Evolutionary conservation across 1,140 invertebrate genomes (phyloP).

Genomic region (Pygmarrhopalites habei): DNA sequence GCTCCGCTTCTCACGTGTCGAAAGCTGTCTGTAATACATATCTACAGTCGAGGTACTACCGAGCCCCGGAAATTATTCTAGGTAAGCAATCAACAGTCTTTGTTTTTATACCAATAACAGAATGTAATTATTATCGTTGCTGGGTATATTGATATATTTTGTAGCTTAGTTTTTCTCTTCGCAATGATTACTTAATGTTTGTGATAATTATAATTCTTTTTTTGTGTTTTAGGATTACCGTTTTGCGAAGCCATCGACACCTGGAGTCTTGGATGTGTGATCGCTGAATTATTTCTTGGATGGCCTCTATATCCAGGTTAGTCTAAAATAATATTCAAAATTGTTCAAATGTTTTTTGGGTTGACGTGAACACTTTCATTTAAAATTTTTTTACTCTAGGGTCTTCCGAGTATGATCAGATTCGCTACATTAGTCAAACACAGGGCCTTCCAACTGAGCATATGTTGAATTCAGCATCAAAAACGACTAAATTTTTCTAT

Average conservation of each 20-base stretch:
- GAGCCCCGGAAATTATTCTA: constrained; percentile 97
- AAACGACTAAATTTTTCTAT: constrained; percentile 98
- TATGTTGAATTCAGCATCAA: constrained; percentile 97
- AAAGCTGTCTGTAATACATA: constrained; percentile 99
- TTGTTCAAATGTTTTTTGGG: too few relatives aligned
- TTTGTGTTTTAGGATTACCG: constrained; percentile 73
- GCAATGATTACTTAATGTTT: too few relatives aligned
- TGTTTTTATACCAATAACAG: not conserved
- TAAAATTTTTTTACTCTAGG: too few relatives aligned
- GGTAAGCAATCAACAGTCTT: constrained; percentile 54
- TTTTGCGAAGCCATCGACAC: constrained; percentile 99
- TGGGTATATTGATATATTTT: too few relatives aligned
- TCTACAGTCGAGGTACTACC: constrained; percentile 96
- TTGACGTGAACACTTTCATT: too few relatives aligned
- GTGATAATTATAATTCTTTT: too few relatives aligned
- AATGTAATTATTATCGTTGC: too few relatives aligned
- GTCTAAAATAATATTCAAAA: too few relatives aligned
- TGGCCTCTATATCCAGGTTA: constrained; percentile 99
- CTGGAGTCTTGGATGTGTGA: constrained; percentile 99
- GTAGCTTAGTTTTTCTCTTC: too few relatives aligned
- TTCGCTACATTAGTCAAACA: constrained; percentile 82
- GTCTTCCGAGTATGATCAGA: constrained; percentile 99
- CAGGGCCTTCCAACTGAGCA: constrained; percentile 94
- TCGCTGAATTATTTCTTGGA: constrained; percentile 96
- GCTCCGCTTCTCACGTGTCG: constrained; percentile 95